These are phyloP conservation scores for Agriopis leucophaearia DNA, from an alignment of 2,888 invertebrate species.

Conservation along the genomic window DNA sequence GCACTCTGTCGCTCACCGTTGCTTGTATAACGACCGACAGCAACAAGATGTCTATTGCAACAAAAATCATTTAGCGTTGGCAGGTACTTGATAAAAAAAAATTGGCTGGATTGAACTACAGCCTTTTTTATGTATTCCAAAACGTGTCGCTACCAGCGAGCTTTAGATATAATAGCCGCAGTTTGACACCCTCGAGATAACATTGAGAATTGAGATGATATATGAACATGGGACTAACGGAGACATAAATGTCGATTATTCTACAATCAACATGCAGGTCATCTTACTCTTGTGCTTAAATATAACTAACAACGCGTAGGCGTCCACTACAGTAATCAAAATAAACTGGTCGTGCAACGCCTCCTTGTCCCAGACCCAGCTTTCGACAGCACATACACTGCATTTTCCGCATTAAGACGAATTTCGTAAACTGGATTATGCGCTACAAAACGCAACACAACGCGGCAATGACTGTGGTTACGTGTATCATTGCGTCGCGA, in stretches of 20 bases:
- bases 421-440: slow-evolving; percentile 32
- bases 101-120: too few species aligned
- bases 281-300: too few species aligned
- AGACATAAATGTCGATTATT: too few species aligned
- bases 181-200: too few species aligned
- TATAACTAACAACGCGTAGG: not conserved
- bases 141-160: too few species aligned
- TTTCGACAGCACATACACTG: slow-evolving; percentile 29
- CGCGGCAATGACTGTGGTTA: slow-evolving; percentile 30
- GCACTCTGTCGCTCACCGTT: slow-evolving; percentile 42
- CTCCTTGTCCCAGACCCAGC: slow-evolving; percentile 33
- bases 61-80: too few species aligned
- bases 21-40: slow-evolving; percentile 38
- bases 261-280: too few species aligned
- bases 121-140: too few species aligned
- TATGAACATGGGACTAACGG: too few species aligned
- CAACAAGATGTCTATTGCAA: not conserved
- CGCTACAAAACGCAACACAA: slow-evolving; percentile 30
- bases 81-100: too few species aligned
- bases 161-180: too few species aligned
- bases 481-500: slow-evolving; percentile 27
- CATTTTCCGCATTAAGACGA: slow-evolving; percentile 33
- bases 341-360: slow-evolving; percentile 25
- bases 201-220: too few species aligned
- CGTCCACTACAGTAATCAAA: not conserved